A percentile compares a stretch with the other conserved stretches of the same genome.
phyloP scores from a whole-genome alignment of 1,140 invertebrate species.

The Hetaerina americana region DNA sequence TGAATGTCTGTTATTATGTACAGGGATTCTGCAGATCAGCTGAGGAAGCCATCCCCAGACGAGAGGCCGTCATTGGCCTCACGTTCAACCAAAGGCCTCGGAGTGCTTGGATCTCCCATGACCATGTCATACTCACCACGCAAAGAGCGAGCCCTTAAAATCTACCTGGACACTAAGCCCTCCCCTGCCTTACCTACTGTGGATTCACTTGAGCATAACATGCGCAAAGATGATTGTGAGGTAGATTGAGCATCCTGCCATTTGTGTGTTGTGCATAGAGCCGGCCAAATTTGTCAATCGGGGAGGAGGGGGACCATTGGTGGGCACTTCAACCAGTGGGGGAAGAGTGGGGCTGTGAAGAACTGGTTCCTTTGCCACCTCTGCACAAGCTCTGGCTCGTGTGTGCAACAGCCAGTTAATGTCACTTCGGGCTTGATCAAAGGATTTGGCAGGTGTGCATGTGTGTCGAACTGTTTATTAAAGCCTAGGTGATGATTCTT shows the following conservation, averaged over 20 bases:
- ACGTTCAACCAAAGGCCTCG: conserved; percentile 40
- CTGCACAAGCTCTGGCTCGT: too few relatives aligned
- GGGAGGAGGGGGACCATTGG: too few relatives aligned
- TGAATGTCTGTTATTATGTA: conserved; percentile 21
- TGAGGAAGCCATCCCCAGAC: conserved; percentile 42
- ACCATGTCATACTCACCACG: conserved; percentile 37
- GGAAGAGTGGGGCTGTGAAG: too few relatives aligned
- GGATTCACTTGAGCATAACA: too few relatives aligned
- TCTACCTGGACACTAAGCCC: conserved; percentile 43
- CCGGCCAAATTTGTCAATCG: background rate
- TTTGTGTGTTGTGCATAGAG: background rate
- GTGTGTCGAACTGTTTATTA: too few relatives aligned
- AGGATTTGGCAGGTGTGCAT: background rate
- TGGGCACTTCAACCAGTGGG: background rate
- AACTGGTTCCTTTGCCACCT: background rate
- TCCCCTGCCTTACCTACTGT: background rate
- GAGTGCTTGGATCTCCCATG: conserved; percentile 23
- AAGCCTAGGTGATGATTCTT: background rate
- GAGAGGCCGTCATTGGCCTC: conserved; percentile 44
- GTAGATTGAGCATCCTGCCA: background rate
- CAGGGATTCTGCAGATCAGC: conserved; percentile 48
- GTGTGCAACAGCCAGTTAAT: background rate
- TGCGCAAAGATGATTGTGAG: background rate
- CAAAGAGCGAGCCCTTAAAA: conserved; percentile 58
- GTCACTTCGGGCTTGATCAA: background rate